Percentiles rank a stretch among this genome's conserved stretches.
Evolutionary conservation across 2,797 vertebrate genomes (phyloP).

Genomic region (Martes flavigula): DNA sequence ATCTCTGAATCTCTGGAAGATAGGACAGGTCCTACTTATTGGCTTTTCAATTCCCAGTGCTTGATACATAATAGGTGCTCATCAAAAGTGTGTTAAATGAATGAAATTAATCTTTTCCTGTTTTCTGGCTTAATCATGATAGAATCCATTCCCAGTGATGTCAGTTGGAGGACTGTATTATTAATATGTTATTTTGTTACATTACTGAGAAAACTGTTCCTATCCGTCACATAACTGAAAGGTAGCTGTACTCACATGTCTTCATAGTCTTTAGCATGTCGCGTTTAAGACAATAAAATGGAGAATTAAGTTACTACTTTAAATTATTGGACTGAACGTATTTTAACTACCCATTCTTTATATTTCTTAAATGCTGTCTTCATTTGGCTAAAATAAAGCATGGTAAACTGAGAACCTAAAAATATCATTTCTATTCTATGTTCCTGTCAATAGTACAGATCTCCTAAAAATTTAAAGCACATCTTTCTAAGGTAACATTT

Average conservation of each 20-base stretch:
- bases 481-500: slow-evolving; percentile 89
- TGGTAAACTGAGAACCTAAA: slow-evolving; percentile 29
- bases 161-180: neutral
- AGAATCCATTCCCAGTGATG: neutral
- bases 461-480: slow-evolving; percentile 85
- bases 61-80: neutral
- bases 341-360: neutral
- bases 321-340: slow-evolving; percentile 16
- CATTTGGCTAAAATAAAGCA: slow-evolving; percentile 43
- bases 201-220: slow-evolving; percentile 30
- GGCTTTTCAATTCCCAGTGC: neutral
- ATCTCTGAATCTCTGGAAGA: neutral
- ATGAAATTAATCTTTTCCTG: slow-evolving; percentile 24
- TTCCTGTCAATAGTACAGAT: slow-evolving; percentile 79
- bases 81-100: neutral
- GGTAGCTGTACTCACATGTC: neutral
- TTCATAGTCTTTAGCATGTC: slow-evolving; percentile 2
- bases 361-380: neutral
- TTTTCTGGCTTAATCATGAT: neutral
- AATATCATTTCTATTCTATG: slow-evolving; percentile 31
- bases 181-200: slow-evolving; percentile 12
- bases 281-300: slow-evolving; percentile 28
- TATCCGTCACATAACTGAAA: slow-evolving; percentile 14
- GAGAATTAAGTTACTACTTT: slow-evolving; percentile 31
- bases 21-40: neutral